Conservation (phyloP, 2,888 invertebrate species). For the Parnassius mnemosyne region DNA sequence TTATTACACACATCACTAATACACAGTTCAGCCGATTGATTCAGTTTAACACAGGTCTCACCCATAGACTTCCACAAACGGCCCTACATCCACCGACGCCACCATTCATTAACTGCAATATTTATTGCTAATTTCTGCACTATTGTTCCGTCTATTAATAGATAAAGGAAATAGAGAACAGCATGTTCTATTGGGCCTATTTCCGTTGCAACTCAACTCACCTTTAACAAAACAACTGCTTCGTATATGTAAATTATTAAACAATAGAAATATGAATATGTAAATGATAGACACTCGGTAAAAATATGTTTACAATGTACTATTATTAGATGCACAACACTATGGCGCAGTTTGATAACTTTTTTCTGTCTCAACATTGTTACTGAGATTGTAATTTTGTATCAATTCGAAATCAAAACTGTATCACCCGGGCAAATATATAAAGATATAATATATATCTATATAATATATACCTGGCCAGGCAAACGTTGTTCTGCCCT, state of each 20-base stretch:
- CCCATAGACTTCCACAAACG: no score
- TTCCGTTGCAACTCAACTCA: constrained; percentile 17
- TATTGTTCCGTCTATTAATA: constrained; percentile 5
- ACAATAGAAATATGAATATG: constrained; percentile 25
- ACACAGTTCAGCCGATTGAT: no score
- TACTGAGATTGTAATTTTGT: no score
- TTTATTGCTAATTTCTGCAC: not conserved
- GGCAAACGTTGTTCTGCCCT: no score
- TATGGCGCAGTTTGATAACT: constrained; percentile 2
- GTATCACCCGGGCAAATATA: no score
- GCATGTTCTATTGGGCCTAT: constrained; percentile 8
- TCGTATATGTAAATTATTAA: constrained; percentile 18
- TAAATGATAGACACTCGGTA: constrained; percentile 12
- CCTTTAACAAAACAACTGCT: not conserved
- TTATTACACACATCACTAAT: no score
- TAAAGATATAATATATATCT: no score
- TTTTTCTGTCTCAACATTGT: not conserved
- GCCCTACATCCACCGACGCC: no score
- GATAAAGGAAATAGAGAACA: not conserved
- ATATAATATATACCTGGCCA: no score
- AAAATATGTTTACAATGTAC: constrained; percentile 11
- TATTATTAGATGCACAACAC: constrained; percentile 1
- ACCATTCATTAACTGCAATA: not conserved
- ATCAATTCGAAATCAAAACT: no score
- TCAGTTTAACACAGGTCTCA: not conserved